Evolutionary conservation across 1,140 invertebrate genomes (phyloP).

Genomic region (Bilobella aurantiaca): DNA sequence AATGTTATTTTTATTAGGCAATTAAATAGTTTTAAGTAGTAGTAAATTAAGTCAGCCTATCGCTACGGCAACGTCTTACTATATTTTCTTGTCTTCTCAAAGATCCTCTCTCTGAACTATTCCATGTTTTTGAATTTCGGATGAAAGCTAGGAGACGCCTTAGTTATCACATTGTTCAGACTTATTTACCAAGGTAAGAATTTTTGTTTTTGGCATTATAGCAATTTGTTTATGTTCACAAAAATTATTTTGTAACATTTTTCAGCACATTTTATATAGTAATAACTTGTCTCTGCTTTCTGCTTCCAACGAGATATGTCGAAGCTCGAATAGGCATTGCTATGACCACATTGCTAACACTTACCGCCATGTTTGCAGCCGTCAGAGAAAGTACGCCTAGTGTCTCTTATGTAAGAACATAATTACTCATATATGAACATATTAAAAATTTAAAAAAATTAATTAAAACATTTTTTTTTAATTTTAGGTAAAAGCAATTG

Average conservation of each 20-base stretch:
- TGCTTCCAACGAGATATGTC: constrained; percentile 5
- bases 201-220: not conserved
- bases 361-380: constrained; percentile 22
- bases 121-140: constrained; percentile 15
- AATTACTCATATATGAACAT: too few species aligned
- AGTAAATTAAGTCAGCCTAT: not conserved
- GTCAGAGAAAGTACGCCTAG: constrained; percentile 26
- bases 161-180: constrained; percentile 26
- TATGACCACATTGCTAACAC: constrained; percentile 21
- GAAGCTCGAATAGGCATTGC: constrained; percentile 13
- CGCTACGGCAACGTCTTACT: not conserved
- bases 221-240: not conserved
- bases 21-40: not conserved
- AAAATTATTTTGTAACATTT: not conserved
- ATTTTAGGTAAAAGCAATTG: constrained; percentile 23
- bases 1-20: not conserved
- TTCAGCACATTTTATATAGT: constrained; percentile 25
- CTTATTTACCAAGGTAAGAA: constrained; percentile 19
- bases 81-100: not conserved
- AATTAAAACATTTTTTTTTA: too few species aligned
- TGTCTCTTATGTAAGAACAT: constrained; percentile 26
- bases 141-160: constrained; percentile 17
- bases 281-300: constrained; percentile 22
- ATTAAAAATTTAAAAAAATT: too few species aligned
- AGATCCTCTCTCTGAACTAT: not conserved